Evolutionary conservation across 2,113 vertebrate species (phyloP).

Genomic region (Embiotoca jacksoni): DNA sequence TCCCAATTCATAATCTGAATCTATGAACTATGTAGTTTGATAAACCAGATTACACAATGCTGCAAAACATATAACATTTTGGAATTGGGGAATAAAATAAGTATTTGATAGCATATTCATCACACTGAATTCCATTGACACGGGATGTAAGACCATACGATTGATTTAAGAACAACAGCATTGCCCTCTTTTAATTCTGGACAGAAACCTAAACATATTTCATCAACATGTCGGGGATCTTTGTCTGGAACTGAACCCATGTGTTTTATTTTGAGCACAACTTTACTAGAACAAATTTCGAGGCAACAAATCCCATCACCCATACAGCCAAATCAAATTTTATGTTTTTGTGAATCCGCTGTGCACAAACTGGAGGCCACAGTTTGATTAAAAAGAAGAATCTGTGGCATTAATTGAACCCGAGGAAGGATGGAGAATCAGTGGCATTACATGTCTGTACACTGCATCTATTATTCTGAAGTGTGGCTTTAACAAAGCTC

Average conservation of each 20-base stretch:
- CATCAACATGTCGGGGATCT: neutral
- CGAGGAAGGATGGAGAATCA: slow-evolving; percentile 1
- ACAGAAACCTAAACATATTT: neutral
- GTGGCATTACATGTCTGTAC: slow-evolving; percentile 1
- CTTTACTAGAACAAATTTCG: slow-evolving; percentile 10
- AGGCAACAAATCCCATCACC: slow-evolving; percentile 24
- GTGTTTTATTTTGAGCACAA: slow-evolving; percentile 5
- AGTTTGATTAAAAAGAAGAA: neutral
- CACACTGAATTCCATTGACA: no score
- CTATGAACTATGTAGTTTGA: no score
- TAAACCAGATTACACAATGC: no score
- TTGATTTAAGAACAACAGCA: neutral
- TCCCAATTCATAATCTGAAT: no score
- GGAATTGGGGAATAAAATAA: no score
- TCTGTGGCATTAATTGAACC: slow-evolving; percentile 8
- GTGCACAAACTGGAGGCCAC: slow-evolving; percentile 1
- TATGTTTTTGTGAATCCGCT: neutral
- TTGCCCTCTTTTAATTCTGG: neutral
- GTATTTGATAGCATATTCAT: no score
- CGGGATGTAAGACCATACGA: neutral
- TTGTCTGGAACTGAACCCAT: neutral
- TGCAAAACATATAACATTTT: no score
- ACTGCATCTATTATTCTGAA: slow-evolving; percentile 13
- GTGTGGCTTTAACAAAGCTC: slow-evolving; percentile 34
- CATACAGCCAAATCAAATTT: slow-evolving; percentile 14